These are phyloP conservation scores for Recurvirostra avosetta DNA, from an alignment of 2,113 vertebrate species.

Conservation along the genomic window DNA sequence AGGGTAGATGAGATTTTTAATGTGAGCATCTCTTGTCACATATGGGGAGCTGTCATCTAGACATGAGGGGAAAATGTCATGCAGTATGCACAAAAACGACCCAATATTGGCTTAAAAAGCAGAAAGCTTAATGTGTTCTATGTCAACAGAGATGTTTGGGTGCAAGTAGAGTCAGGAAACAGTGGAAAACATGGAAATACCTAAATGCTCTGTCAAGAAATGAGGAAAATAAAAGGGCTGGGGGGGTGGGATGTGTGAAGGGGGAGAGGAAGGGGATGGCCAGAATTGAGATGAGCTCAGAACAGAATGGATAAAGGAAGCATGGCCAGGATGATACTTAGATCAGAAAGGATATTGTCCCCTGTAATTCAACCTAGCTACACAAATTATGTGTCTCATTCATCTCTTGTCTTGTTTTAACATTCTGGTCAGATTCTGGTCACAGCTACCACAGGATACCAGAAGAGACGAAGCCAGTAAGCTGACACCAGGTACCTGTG, in stretches of 20 bases:
- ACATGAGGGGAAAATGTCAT: neutral
- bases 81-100: neutral
- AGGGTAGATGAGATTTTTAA: neutral
- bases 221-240: neutral
- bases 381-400: neutral
- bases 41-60: neutral
- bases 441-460: neutral
- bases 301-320: neutral
- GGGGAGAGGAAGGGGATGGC: rapidly evolving
- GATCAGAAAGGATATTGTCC: neutral
- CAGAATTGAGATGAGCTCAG: neutral
- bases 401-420: neutral
- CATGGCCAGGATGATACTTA: neutral
- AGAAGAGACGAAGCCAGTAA: neutral
- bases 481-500: neutral
- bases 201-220: neutral
- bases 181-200: neutral
- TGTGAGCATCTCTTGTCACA: neutral
- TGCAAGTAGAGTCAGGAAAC: neutral
- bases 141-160: neutral
- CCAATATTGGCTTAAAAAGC: neutral
- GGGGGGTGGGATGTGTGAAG: too few relatives aligned
- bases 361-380: neutral
- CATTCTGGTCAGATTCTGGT: neutral
- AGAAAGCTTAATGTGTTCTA: neutral